Base-by-base conservation (phyloP, 2,797 vertebrate species). In the Aldrovandia affinis region DNA sequence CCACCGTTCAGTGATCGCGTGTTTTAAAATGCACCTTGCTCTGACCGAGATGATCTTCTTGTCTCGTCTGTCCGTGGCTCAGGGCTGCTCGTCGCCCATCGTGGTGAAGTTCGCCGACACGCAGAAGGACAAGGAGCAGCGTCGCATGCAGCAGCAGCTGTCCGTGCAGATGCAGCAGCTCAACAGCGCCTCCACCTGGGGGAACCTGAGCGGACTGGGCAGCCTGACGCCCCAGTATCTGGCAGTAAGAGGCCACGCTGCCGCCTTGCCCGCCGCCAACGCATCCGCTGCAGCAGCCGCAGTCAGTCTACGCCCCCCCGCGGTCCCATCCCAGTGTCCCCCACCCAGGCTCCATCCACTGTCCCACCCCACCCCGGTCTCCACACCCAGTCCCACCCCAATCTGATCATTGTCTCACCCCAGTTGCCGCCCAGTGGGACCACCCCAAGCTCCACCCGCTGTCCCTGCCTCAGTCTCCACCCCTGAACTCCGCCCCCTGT, bases 61-160 rank as follows among this genome's bases (percentile, higher is more conserved):
- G 6, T 50, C 47, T 50, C 47, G n/a, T 50, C 47, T 50, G 6
- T 50, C 47, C 47, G 6, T 14, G 18, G 25, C 77, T 30, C 95
- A 99, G 98, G 98, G 98, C 91, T 99, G 98, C 91, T 98, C 98
- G 92, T 99, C 98, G 89, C 98, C 98, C 90, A 96, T 99, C 91
- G 98, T 99, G 96, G 98, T 96, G 92, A 99, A 99, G 95, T 99
- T 99, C 92, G 98, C 98, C 0, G 98, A 99, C 91, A 99, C 98
- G 65, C 98, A 99, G 95, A 97, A 99, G 95, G 98, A 99, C 94
- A 99, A 99, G 91, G 98, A 99, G 92, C 98, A 99, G 92, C 94
- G 98, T 57, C 97, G 98, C 89, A 96, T 99, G 93, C 98, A 99
- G 91, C 98, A 99, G 95, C 98, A 99, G 92, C 91, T 99, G 85